phyloP scores from a whole-genome alignment of 2,888 invertebrate species.

The Drosophila mercatorum region DNA sequence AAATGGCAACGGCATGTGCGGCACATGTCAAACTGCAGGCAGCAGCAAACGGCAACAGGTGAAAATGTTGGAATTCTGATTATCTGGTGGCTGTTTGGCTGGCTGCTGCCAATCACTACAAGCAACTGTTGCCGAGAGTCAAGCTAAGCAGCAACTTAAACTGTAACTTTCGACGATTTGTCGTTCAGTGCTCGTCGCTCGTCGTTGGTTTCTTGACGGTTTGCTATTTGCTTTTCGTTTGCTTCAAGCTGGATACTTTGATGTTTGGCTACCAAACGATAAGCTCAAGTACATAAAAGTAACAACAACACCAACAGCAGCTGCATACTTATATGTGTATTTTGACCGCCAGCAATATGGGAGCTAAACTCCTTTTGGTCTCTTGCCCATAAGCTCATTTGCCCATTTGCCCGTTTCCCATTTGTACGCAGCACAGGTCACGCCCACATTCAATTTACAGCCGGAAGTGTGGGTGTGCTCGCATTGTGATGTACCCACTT shows the following conservation, averaged over 20 bases:
- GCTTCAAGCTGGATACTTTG: slow-evolving; percentile 49
- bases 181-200: slow-evolving; percentile 57
- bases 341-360: slow-evolving; percentile 42
- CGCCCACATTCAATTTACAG: slow-evolving; percentile 78
- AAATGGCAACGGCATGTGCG: slow-evolving; percentile 82
- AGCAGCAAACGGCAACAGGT: slow-evolving; percentile 75
- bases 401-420: slow-evolving; percentile 28
- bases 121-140: slow-evolving; percentile 54
- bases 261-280: slow-evolving; percentile 70
- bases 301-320: slow-evolving; percentile 26
- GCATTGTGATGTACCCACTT: slow-evolving; percentile 63
- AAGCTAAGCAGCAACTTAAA: slow-evolving; percentile 67
- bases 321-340: slow-evolving; percentile 63
- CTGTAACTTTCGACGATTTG: slow-evolving; percentile 80
- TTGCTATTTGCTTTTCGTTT: slow-evolving; percentile 42
- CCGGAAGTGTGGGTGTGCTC: slow-evolving; percentile 84
- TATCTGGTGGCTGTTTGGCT: slow-evolving; percentile 61
- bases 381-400: neutral
- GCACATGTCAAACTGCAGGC: slow-evolving; percentile 80
- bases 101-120: slow-evolving; percentile 46
- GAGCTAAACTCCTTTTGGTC: slow-evolving; percentile 56
- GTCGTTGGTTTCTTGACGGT: slow-evolving; percentile 48
- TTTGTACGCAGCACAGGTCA: slow-evolving; percentile 50
- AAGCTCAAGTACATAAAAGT: slow-evolving; percentile 52
- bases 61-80: slow-evolving; percentile 81